Evolutionary conservation across 2,888 invertebrate species (phyloP).

Genomic region (Empis livida): DNA sequence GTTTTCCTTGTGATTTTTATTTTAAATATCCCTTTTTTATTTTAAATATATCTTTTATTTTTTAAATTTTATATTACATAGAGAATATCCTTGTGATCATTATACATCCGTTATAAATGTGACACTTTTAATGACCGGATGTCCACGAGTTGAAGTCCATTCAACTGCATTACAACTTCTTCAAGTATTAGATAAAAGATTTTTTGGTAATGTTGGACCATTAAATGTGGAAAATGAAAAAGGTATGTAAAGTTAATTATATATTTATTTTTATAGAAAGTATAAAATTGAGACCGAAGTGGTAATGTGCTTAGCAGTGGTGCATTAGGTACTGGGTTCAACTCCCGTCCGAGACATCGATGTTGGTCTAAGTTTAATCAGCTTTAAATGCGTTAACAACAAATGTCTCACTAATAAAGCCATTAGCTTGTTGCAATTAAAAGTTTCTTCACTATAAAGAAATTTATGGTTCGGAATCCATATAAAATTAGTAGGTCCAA

Average conservation of each 20-base stretch:
- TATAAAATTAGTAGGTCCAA: no score
- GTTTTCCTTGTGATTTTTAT: not conserved
- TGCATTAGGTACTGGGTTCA: no score
- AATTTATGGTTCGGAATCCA: no score
- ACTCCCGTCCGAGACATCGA: no score
- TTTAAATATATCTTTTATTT: slow-evolving; percentile 2
- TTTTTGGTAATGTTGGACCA: slow-evolving; percentile 73
- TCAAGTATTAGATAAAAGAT: slow-evolving; percentile 86
- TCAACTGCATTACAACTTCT: slow-evolving; percentile 89
- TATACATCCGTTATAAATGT: slow-evolving; percentile 97
- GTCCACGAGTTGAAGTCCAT: slow-evolving; percentile 81
- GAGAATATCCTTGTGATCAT: slow-evolving; percentile 95
- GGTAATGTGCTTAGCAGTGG: no score
- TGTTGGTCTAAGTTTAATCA: no score
- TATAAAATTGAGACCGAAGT: no score
- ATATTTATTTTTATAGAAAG: no score
- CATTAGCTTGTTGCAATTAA: no score
- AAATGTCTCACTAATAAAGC: no score
- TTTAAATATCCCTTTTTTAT: not conserved
- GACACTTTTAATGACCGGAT: slow-evolving; percentile 91
- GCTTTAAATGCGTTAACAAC: no score
- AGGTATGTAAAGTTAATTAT: slow-evolving; percentile 43
- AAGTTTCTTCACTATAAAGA: no score
- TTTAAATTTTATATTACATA: slow-evolving; percentile 25
- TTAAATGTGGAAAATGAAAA: slow-evolving; percentile 58